Base-by-base conservation (phyloP, 2,113 vertebrate species). In the Myocastor coypus region DNA sequence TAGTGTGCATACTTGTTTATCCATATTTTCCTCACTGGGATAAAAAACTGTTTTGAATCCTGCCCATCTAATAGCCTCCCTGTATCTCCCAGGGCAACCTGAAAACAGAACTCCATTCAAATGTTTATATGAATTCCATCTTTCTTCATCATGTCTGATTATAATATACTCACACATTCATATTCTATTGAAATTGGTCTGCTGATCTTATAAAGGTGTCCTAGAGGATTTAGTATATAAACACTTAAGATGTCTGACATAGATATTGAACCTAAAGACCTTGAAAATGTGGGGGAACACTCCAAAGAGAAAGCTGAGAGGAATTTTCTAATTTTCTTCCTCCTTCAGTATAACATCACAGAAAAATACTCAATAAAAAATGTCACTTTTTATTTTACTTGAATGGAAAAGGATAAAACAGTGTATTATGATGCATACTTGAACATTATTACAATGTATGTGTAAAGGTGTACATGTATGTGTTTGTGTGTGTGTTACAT, bases 361-460 rank as follows among this genome's bases (percentile, higher is more conserved):
- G 66, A 16, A 94, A 89, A 80, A 57, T 80, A 50, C n/a, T 86
- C 22, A 69, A 7, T 83, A 37, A 82, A 89, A 91, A 80, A 57
- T 32, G 50, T 10, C 26, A 42, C 20, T 11, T 95, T 91, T 75
- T 34, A 68, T 86, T 90, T 94, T 92, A 10, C 42, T 75, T 75
- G 37, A 16, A n/a, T 82, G 34, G 42, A 84, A 91, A 96, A 69
- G 19, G 6, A 86, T 63, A 77, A 69, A 75, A 13, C 16, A 69
- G 69, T 17, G 16, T 50, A 77, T 71, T 89, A 34, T 94, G 57
- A 87, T 52, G 42, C 30, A n/a, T 46, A 71, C 71, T 19, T 89
- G 66, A 55, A 94, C 83, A 40, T 77, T 81, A 83, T 57, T 88
- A 59, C 17, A 64, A 52, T 55, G 34, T n/a, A 20, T 52, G 30